A percentile compares a stretch with the other conserved stretches of the same genome.
phyloP scores from a whole-genome alignment of 2,797 vertebrate genomes.

The Anisognathus igniventris region DNA sequence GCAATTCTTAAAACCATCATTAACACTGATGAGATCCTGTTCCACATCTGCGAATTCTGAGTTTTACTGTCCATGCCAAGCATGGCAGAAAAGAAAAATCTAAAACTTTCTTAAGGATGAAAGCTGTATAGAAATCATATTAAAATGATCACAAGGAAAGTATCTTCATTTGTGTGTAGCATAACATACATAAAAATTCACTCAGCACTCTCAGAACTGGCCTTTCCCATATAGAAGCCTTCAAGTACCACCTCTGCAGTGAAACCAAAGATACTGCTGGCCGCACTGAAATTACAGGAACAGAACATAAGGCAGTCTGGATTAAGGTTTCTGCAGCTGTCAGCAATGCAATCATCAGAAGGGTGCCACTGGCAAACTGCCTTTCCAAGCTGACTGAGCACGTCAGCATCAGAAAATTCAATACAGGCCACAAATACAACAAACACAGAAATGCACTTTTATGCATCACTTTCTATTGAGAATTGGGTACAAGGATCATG shows the following conservation, averaged over 20 bases:
- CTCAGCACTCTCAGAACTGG: not conserved
- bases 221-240: not conserved
- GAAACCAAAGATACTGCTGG: not conserved
- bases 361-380: not conserved
- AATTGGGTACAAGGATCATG: not conserved
- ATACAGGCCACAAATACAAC: not conserved
- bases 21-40: constrained; percentile 16
- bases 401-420: not conserved
- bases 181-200: not conserved
- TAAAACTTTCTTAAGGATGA: not conserved
- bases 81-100: not conserved
- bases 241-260: not conserved
- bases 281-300: not conserved
- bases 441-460: not conserved
- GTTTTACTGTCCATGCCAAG: not conserved
- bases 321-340: not conserved
- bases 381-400: not conserved
- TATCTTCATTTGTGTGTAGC: not conserved
- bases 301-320: not conserved
- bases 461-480: not conserved
- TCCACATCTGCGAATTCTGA: not conserved
- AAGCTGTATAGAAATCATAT: not conserved
- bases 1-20: constrained; percentile 29
- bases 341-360: not conserved
- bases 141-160: not conserved